Evolutionary conservation across 1,140 invertebrate genomes (phyloP), one percentile per base, ranked within the genome.

Genomic region (Ceratina calcarata): DNA sequence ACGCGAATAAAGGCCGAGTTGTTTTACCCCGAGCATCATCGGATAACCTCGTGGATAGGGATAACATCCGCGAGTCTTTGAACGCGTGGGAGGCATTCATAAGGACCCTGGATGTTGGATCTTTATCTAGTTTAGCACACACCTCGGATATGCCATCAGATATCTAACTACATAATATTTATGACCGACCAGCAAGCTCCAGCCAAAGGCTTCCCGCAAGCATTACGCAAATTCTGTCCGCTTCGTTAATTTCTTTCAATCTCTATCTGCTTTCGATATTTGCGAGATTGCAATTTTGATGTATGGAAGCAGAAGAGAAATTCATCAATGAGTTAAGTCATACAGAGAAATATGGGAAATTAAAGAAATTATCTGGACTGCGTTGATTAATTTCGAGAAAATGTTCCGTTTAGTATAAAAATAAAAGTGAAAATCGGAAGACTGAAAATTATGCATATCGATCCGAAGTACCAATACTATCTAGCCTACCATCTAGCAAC

Each of bases 101-200:
- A 69, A 69, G 67, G 12, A 69, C 10, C 24, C 18, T 32, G 67
- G 37, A 45, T 45, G 37, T 55, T 57, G 18, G 67, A 69, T 69
- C 67, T 32, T 69, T 69, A 69, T 69, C 67, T 57, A 69, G 18
- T 32, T 55, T 57, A n/a, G 18, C 13, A 32, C 24, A n/a, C 51
- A 57, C 51, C 2, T 27, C 0, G 8, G 32, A 32, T 32, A 7
- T 32, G 18, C 51, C 67, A 16, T 0, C 51, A 69, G 13, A 55
- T 27, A 27, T 53, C 20, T 8, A 18, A 55, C 8, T 45, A 45
- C 37, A 45, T 55, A 69, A 69, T 18, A n/a, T 69, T 69, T 55
- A 69, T n/a, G 51, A 24, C 12, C 27, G 27, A 15, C 22, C 1
- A 55, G 45, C n/a, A n/a, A 6, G 8, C 0, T 4, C 24, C 15